Conservation (phyloP, 2,113 vertebrate species). For the Salvelinus alpinus region DNA sequence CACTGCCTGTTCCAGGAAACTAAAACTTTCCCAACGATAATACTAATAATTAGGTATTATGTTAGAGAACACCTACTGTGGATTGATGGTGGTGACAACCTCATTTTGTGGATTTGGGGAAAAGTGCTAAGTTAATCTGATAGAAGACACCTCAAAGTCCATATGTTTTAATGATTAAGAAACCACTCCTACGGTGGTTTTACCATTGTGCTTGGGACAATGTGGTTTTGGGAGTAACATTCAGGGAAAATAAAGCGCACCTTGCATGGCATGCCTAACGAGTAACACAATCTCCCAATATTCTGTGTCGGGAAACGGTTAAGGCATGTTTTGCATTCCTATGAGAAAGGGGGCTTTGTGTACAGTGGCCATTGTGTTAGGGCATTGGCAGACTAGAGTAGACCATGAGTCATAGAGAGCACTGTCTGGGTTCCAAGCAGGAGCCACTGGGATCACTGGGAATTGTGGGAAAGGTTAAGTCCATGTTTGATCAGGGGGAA, state of each 20-base stretch:
- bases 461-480: conserved; percentile 41
- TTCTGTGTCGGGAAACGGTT: conserved; percentile 55
- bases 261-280: conserved; percentile 37
- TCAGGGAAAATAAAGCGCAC: too few relatives aligned
- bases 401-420: conserved; percentile 68
- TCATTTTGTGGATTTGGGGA: background rate
- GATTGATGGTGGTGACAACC: background rate
- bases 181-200: too few relatives aligned
- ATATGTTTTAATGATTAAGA: too few relatives aligned
- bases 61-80: background rate
- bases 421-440: conserved; percentile 48
- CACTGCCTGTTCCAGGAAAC: conserved; percentile 22
- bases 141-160: too few relatives aligned
- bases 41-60: background rate
- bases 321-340: conserved; percentile 65
- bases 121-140: background rate
- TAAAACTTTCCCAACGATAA: background rate
- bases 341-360: conserved; percentile 57
- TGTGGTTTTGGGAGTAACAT: too few relatives aligned
- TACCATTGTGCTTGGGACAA: too few relatives aligned
- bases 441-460: conserved; percentile 37
- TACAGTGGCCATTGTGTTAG: conserved; percentile 66
- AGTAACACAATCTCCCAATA: conserved; percentile 46
- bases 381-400: conserved; percentile 54
- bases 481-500: background rate